phyloP scores from a whole-genome alignment of 1,140 invertebrate genomes.

The Papilio machaon region DNA sequence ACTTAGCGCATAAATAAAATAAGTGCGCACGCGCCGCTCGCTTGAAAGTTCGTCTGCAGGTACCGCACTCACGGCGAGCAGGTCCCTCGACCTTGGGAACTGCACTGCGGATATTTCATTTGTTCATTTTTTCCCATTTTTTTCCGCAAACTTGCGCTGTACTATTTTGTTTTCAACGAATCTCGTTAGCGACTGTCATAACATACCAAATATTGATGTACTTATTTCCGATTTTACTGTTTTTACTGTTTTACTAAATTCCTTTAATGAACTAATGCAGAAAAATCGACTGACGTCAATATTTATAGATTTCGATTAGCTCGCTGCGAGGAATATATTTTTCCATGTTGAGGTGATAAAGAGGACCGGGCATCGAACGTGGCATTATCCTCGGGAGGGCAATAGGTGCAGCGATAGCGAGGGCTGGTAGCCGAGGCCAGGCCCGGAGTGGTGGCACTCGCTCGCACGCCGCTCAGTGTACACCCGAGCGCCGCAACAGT shows the following conservation, averaged over 20 bases:
- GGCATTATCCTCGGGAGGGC: constrained; percentile 67
- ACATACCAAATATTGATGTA: constrained; percentile 3
- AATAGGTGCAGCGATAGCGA: constrained; percentile 73
- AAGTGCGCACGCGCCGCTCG: constrained; percentile 58
- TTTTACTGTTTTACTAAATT: neutral
- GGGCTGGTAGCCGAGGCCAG: constrained; percentile 69
- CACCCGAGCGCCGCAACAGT: constrained; percentile 73
- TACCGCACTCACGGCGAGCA: constrained; percentile 67
- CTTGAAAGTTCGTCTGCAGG: constrained; percentile 70
- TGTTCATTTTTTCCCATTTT: constrained; percentile 61
- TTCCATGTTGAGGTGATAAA: constrained; percentile 59
- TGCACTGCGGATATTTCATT: constrained; percentile 67
- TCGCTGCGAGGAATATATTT: constrained; percentile 45
- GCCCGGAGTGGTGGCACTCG: constrained; percentile 71
- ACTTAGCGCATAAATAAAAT: constrained; percentile 38
- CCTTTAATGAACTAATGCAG: neutral
- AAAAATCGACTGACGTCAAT: constrained; percentile 45
- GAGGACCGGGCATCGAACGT: constrained; percentile 64
- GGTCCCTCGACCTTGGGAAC: constrained; percentile 68
- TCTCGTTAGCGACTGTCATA: constrained; percentile 31
- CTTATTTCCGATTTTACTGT: neutral
- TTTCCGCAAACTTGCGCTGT: constrained; percentile 65
- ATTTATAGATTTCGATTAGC: constrained; percentile 56
- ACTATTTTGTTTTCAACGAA: constrained; percentile 46
- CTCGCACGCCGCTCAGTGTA: constrained; percentile 69